Evolutionary conservation across 2,888 invertebrate species (phyloP), one percentile per base, ranked within the genome.

Genomic region (Pyralis farinalis): DNA sequence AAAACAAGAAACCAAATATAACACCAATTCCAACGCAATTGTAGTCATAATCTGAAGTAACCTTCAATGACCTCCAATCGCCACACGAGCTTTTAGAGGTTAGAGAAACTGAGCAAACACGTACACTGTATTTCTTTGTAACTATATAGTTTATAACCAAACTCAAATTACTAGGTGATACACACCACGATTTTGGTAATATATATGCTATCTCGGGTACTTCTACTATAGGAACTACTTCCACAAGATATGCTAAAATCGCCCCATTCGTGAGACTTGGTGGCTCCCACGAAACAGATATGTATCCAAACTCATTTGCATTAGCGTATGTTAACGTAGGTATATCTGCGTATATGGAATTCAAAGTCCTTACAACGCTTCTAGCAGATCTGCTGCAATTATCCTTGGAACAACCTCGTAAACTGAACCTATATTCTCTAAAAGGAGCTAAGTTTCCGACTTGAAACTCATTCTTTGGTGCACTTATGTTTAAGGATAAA

Each of bases 391-490:
- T 65, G 38, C 88, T 87, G 35, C 88, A 88, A 7, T 42, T 35
- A 1, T 53, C 42, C 3, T 51, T 48, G 34, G 65, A 61, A 49
- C 88, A 88, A 25, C 82, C 77, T 43, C 85, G 63, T 39, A 88
- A 54, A 42, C 72, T 62, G 47, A 87, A 78, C 41, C 67, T 76
- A 40, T 87, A 88, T 54, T 86, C 86, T 50, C 85, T 66, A 37
- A 58, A 88, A 0, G 87, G 86, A 11, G 81, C 80, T 29, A 88
- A 52, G 1, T 68, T 69, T 7, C 60, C 70, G 3, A 88, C 60
- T 58, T 73, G 65, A 34, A 62, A 79, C 1, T 53, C 52, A 27
- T 58, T 71, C 50, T 47, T 64, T 1, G 59, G 52, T 1, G 62
- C 64, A 11, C 46, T 62, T 36, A 86, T 55, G 40, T 74, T 69